Conservation (phyloP, 2,113 vertebrate genomes). For the Rhea americana region DNA sequence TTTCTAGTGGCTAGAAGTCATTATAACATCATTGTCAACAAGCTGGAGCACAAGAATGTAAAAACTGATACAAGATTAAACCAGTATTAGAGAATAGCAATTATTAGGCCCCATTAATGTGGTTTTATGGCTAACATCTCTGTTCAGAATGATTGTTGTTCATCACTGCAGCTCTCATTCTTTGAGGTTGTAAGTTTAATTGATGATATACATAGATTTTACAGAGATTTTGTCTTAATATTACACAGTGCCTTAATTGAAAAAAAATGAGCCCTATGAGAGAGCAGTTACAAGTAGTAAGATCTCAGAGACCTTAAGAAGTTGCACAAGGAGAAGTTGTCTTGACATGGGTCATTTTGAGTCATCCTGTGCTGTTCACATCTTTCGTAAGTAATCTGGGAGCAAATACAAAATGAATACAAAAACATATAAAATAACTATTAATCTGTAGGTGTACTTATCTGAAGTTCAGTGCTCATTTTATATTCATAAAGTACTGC, state of each 20-base stretch:
- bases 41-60: background rate
- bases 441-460: background rate
- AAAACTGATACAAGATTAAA: background rate
- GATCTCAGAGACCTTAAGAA: background rate
- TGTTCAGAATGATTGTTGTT: background rate
- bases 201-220: background rate
- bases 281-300: background rate
- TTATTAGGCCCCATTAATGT: background rate
- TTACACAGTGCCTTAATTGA: background rate
- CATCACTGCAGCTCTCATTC: background rate
- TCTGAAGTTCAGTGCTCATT: background rate
- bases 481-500: background rate
- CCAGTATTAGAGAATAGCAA: background rate
- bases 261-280: background rate
- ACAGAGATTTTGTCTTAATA: background rate
- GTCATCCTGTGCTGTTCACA: background rate
- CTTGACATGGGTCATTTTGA: background rate
- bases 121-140: background rate
- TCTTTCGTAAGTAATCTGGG: background rate
- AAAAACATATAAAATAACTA: background rate
- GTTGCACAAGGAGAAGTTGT: background rate
- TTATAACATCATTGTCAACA: background rate
- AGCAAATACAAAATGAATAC: background rate
- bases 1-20: background rate
- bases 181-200: background rate